phyloP scores from a whole-genome alignment of 2,888 invertebrate species.

The Octodonta nipae region DNA sequence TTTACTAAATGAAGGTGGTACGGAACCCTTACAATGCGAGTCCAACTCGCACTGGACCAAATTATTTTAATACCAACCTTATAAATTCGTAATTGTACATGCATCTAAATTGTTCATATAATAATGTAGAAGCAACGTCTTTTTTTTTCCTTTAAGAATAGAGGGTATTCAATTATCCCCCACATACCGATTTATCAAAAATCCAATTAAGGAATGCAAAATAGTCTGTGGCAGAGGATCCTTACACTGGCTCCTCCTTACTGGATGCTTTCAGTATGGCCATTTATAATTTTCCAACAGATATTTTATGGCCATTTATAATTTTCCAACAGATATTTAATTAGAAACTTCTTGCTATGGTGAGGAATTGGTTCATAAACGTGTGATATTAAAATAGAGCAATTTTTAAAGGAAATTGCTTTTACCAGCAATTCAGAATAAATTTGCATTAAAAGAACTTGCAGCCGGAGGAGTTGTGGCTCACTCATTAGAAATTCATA shows the following conservation, averaged over 20 bases:
- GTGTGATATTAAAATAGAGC: conserved; percentile 4
- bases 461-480: too few relatives aligned
- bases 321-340: conserved; percentile 2
- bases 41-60: too few relatives aligned
- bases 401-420: conserved; percentile 3
- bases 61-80: too few relatives aligned
- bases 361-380: not conserved
- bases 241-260: not conserved
- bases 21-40: too few relatives aligned
- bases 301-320: not conserved
- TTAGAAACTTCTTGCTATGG: not conserved
- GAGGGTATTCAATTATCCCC: too few relatives aligned
- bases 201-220: conserved; percentile 1
- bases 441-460: conserved; percentile 4
- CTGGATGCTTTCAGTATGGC: too few relatives aligned
- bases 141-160: too few relatives aligned
- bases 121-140: too few relatives aligned
- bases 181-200: conserved; percentile 1
- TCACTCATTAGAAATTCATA: too few relatives aligned
- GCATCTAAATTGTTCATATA: too few relatives aligned
- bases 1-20: too few relatives aligned
- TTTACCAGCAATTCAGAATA: not conserved
- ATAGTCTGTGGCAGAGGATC: not conserved
- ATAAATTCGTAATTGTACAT: too few relatives aligned
- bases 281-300: not conserved